Evolutionary conservation across 2,888 invertebrate species (phyloP), one percentile per base, ranked within the genome.

Genomic region (Andrena camellia): DNA sequence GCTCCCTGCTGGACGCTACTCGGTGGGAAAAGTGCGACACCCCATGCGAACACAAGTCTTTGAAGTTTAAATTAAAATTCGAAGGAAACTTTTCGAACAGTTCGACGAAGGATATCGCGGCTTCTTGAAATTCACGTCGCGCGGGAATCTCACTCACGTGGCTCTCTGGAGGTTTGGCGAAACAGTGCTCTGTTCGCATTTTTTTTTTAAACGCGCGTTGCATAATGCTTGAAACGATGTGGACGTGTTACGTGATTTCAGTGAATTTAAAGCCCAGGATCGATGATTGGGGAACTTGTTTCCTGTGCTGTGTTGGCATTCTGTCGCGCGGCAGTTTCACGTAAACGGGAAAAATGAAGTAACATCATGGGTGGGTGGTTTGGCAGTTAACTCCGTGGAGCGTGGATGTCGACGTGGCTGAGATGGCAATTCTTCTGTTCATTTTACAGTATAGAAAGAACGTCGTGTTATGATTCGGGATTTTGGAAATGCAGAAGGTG

Each of bases 161-260:
- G 2, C 20, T 13, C 33, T n/a, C n/a, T 33, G 50, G 42, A 59
- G 33, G 33, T 13, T 1, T n/a, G 33, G 6, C 31, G 20, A 17
- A 42, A 20, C 31, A 4, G 33, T 50, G 50, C 33, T 17, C 3
- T 31, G 57, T 33, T 29, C n/a, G 13, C 2, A 13, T 42, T 57
- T 17, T 8, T 31, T 31, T 70, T 33, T 59, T 50, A 26, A 57
- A 10, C 23, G 5, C 0, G 20, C 31, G 63, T 77, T 64, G 35
- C 57, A 48, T 48, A 64, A 77, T 33, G 48, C 26, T 29, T 31
- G 29, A 31, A 72, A 52, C 63, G 35, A 31, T n/a, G 63, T 2
- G 71, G 8, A 26, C 20, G 54, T 64, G 76, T 77, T 77, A 72
- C 63, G 72, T 72, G 63, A 29, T 72, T 77, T 64, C 77, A 20